Percentiles rank a stretch among this genome's conserved stretches.
Conservation (phyloP, 1,140 invertebrate genomes). For the Drusus annulatus region DNA sequence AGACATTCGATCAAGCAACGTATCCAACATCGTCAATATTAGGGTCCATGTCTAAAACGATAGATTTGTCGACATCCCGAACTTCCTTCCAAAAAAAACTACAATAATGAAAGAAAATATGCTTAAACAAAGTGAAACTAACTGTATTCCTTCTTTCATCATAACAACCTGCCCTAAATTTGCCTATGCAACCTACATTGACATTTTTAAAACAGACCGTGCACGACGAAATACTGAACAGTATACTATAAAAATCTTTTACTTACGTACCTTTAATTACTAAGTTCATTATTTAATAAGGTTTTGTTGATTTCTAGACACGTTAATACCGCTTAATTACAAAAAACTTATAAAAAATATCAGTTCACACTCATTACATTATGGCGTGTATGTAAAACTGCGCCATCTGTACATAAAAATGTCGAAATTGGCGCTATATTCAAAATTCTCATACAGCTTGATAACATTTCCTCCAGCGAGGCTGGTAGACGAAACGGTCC, state of each 20-base stretch:
- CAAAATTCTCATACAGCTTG: constrained; percentile 40
- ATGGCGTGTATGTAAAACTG: constrained; percentile 52
- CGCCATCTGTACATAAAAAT: constrained; percentile 52
- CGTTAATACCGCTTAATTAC: constrained; percentile 42
- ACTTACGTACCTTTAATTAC: constrained; percentile 38
- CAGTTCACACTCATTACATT: constrained; percentile 48
- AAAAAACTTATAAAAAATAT: constrained; percentile 52
- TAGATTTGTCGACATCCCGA: background rate
- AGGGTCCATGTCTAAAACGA: background rate
- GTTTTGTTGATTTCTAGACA: constrained; percentile 30
- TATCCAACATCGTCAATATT: constrained; percentile 16
- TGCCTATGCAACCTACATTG: constrained; percentile 51
- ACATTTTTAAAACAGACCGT: constrained; percentile 44
- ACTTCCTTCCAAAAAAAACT: background rate
- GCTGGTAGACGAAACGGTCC: constrained; percentile 18
- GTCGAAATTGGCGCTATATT: constrained; percentile 46
- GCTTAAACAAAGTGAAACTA: constrained; percentile 24
- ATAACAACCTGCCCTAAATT: constrained; percentile 54
- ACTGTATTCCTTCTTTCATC: constrained; percentile 48
- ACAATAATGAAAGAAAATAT: constrained; percentile 18
- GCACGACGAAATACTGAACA: background rate
- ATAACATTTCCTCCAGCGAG: constrained; percentile 43
- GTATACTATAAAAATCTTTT: constrained; percentile 9
- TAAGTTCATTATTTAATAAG: constrained; percentile 37
- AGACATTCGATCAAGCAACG: constrained; percentile 13